phyloP scores from a whole-genome alignment of 2,888 invertebrate species.

The Diloba caeruleocephala region DNA sequence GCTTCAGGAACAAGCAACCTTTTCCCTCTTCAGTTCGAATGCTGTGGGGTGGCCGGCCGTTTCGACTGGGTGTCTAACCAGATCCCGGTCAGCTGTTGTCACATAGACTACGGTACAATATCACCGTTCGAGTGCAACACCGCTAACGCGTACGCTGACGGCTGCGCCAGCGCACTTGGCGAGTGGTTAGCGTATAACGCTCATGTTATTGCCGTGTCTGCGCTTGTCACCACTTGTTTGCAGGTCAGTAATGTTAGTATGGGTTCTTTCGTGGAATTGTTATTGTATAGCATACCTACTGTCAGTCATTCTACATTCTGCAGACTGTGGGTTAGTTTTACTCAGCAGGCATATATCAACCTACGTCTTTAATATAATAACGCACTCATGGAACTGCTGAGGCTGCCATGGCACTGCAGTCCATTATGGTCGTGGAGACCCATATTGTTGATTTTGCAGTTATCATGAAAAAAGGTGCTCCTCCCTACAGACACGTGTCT shows the following conservation, averaged over 20 bases:
- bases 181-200: slow-evolving; percentile 78
- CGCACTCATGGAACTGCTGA: too few relatives aligned
- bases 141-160: slow-evolving; percentile 68
- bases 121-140: slow-evolving; percentile 79
- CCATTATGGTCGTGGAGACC: too few relatives aligned
- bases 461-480: too few relatives aligned
- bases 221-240: slow-evolving; percentile 67
- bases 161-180: slow-evolving; percentile 89
- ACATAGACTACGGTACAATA: slow-evolving; percentile 78
- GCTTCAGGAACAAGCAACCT: neutral
- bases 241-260: slow-evolving; percentile 68
- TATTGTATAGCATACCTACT: too few relatives aligned
- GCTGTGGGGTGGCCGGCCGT: slow-evolving; percentile 90
- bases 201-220: slow-evolving; percentile 67
- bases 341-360: too few relatives aligned
- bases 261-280: too few relatives aligned
- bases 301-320: too few relatives aligned
- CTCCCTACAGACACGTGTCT: too few relatives aligned
- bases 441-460: too few relatives aligned
- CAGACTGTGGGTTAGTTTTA: too few relatives aligned
- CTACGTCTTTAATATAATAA: too few relatives aligned
- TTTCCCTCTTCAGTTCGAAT: slow-evolving; percentile 91
- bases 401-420: too few relatives aligned
- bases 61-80: slow-evolving; percentile 85
- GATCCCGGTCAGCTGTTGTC: slow-evolving; percentile 91